These are phyloP conservation scores for Helobdella robusta DNA, from an alignment of 2,888 invertebrate species.

Conservation along the genomic window DNA sequence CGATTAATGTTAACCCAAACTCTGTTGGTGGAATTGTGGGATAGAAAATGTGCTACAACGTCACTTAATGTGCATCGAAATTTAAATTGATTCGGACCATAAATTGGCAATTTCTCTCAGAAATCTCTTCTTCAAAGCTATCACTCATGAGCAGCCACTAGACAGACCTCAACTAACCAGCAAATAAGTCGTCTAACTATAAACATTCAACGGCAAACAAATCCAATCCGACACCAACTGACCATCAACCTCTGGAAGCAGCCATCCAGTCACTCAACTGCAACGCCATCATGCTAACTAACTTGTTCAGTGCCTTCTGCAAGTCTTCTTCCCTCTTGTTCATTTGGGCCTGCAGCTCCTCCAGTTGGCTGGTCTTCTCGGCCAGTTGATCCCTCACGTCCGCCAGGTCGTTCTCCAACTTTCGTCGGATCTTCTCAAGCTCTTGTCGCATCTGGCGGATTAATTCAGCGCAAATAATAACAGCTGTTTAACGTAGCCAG, in stretches of 20 bases:
- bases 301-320: slow-evolving; percentile 64
- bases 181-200: too few species aligned
- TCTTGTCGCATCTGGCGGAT: slow-evolving; percentile 81
- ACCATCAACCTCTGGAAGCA: too few species aligned
- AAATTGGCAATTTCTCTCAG: too few species aligned
- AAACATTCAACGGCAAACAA: too few species aligned
- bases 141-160: too few species aligned
- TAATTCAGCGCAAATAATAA: too few species aligned
- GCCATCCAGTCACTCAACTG: background rate
- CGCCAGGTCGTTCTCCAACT: slow-evolving; percentile 54
- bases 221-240: too few species aligned
- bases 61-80: too few species aligned
- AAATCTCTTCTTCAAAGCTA: too few species aligned
- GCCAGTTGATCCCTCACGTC: slow-evolving; percentile 86
- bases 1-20: background rate
- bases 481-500: too few species aligned
- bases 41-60: background rate
- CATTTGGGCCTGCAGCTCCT: slow-evolving; percentile 77
- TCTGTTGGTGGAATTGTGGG: background rate
- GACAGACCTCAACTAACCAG: too few species aligned
- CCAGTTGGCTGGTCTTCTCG: slow-evolving; percentile 70
- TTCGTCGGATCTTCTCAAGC: slow-evolving; percentile 76
- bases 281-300: background rate
- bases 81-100: too few species aligned
- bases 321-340: slow-evolving; percentile 89